A percentile compares a stretch with the other conserved stretches of the same genome.
Evolutionary conservation across 2,113 vertebrate species (phyloP).

Genomic region (Podarcis raffonei): DNA sequence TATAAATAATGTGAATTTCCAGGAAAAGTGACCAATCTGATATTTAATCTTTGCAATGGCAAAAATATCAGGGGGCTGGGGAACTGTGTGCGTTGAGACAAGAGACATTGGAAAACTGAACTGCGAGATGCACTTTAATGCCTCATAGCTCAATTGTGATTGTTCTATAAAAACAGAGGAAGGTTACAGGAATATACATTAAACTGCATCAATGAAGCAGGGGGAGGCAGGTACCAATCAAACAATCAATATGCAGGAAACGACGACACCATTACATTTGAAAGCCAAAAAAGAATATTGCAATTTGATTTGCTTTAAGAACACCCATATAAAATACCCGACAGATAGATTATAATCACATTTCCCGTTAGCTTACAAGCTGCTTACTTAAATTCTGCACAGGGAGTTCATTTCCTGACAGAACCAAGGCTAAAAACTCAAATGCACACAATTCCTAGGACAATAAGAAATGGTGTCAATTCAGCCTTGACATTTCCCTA

Average conservation of each 20-base stretch:
- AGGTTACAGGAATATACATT: constrained; percentile 78
- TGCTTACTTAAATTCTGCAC: constrained; percentile 52
- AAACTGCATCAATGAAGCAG: constrained; percentile 73
- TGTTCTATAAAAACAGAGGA: constrained; percentile 64
- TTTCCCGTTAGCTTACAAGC: constrained; percentile 70
- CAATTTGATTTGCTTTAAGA: constrained; percentile 65
- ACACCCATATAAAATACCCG: constrained; percentile 59
- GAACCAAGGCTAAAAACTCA: constrained; percentile 40
- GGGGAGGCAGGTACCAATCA: constrained; percentile 71
- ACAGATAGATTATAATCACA: constrained; percentile 62
- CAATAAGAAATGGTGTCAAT: constrained; percentile 19
- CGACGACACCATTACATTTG: constrained; percentile 56
- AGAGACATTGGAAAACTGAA: background rate
- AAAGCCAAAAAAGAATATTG: constrained; percentile 61
- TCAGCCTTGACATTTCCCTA: background rate
- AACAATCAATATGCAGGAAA: constrained; percentile 76
- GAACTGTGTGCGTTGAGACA: background rate
- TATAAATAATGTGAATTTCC: constrained; percentile 5
- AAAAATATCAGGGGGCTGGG: background rate
- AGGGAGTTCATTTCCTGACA: constrained; percentile 44
- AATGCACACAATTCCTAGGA: constrained; percentile 25
- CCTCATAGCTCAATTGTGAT: constrained; percentile 43
- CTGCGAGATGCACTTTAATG: constrained; percentile 41
- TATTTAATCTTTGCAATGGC: background rate
- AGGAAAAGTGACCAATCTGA: background rate